Base-by-base conservation (phyloP, 2,888 invertebrate species). In the Parelbella ahira region DNA sequence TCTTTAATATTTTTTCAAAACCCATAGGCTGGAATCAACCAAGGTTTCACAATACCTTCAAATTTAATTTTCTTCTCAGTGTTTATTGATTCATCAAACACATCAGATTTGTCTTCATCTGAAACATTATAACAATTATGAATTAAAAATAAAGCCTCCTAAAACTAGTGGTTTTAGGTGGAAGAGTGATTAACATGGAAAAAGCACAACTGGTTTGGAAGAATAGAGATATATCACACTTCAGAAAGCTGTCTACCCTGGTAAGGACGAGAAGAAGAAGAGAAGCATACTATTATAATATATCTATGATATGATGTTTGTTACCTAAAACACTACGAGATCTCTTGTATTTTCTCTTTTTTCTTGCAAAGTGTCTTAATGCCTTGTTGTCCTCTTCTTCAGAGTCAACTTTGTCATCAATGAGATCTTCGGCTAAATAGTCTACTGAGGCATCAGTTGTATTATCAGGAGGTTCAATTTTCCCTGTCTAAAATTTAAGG, bases 61-160 rank as follows among this genome's bases (percentile, higher is more conserved):
- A 45, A 51, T 50, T 58, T 52, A 41, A 37, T 47, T 49, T 46
- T 59, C 37, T 49, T 44, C 7, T 49, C 57, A 32, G 41, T 32
- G 23, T 55, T 54, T 44, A 54, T 47, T 13, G 54, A 54, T 27
- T 58, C 53, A 32, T 49, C 48, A 39, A 44, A 43, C 24, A 39
- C 34, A 4, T 51, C 50, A 10, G 47, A 41, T 36, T 49, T 46
- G 48, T 58, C 53, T 18, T 42, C 42, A 56, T 51, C 53, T 51
- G 48, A 48, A 48, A 45, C 24, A 29, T 10, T 4, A 5, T 25
- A 25, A 25, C 29, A 38, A 28, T 7, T n/a, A 20, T 9, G 8
- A 19, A 18, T 18, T 5, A 10, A 25, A 10, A 7, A 23, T 8
- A n/a, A n/a, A n/a, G n/a, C n/a, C n/a, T n/a, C n/a, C n/a, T n/a